Percentiles rank a stretch among this genome's conserved stretches.
These are phyloP conservation scores for Penaeus vannamei DNA, from an alignment of 1,140 invertebrate genomes.

Conservation along the genomic window DNA sequence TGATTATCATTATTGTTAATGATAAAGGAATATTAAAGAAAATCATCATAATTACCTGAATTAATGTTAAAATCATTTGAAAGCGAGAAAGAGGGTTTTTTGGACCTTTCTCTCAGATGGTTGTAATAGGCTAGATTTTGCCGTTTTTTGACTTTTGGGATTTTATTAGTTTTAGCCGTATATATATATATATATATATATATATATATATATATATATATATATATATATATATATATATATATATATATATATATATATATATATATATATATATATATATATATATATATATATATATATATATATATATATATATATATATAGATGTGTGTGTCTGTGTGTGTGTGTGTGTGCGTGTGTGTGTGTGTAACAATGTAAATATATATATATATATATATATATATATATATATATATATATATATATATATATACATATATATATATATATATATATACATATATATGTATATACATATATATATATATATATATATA, in stretches of 20 bases:
- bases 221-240: constrained; percentile 48
- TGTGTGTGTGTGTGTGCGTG: constrained; percentile 26
- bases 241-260: constrained; percentile 48
- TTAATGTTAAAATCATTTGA: too few species aligned
- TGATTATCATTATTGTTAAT: too few species aligned
- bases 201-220: constrained; percentile 47
- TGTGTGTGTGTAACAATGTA: constrained; percentile 29
- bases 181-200: constrained; percentile 48
- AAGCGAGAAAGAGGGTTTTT: too few species aligned
- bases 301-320: constrained; percentile 48
- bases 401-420: constrained; percentile 48
- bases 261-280: constrained; percentile 48
- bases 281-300: constrained; percentile 48
- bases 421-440: constrained; percentile 47
- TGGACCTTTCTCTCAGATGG: too few species aligned
- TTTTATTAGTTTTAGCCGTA: too few species aligned
- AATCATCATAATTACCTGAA: too few species aligned
- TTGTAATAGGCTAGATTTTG: neutral
- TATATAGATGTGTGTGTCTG: constrained; percentile 36
- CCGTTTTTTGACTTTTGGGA: too few species aligned
- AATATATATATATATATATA: constrained; percentile 48
- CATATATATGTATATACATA: too few species aligned
- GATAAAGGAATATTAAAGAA: too few species aligned
- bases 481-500: too few species aligned
- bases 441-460: too few species aligned